A percentile compares a stretch with the other conserved stretches of the same genome.
phyloP scores from a whole-genome alignment of 2,113 vertebrate species.

The Heteronetta atricapilla region DNA sequence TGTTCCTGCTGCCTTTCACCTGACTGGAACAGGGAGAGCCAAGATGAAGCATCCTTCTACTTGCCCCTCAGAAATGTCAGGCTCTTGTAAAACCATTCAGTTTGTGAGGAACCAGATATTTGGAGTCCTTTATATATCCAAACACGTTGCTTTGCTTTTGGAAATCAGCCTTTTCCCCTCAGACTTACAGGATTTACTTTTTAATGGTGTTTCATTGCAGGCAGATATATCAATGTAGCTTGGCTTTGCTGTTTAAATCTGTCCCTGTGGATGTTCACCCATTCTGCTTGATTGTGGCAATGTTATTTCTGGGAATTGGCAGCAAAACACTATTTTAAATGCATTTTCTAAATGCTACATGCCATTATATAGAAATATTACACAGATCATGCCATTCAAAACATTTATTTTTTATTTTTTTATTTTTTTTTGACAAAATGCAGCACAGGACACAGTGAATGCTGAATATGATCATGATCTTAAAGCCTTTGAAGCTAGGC shows the following conservation, averaged over 20 bases:
- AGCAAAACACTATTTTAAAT: background rate
- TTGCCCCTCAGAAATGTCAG: background rate
- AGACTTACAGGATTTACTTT: background rate
- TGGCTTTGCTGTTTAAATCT: background rate
- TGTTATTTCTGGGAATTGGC: background rate
- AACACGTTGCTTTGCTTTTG: background rate
- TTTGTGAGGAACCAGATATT: background rate
- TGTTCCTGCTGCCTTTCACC: background rate
- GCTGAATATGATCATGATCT: background rate
- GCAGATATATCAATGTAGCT: background rate
- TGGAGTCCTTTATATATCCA: background rate
- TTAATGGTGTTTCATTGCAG: background rate
- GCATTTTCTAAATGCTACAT: background rate
- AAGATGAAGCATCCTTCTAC: background rate
- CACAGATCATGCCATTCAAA: background rate
- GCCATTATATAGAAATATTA: background rate
- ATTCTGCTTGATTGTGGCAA: rapidly evolving
- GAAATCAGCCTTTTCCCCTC: background rate
- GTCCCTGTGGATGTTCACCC: background rate
- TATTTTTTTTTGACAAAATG: background rate
- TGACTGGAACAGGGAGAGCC: background rate
- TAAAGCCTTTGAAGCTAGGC: background rate
- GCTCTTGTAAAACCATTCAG: background rate
- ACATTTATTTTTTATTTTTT: background rate
- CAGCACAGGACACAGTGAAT: background rate